These are phyloP conservation scores for Leptarthrus brevirostris DNA, from an alignment of 2,888 invertebrate species.

Conservation along the genomic window DNA sequence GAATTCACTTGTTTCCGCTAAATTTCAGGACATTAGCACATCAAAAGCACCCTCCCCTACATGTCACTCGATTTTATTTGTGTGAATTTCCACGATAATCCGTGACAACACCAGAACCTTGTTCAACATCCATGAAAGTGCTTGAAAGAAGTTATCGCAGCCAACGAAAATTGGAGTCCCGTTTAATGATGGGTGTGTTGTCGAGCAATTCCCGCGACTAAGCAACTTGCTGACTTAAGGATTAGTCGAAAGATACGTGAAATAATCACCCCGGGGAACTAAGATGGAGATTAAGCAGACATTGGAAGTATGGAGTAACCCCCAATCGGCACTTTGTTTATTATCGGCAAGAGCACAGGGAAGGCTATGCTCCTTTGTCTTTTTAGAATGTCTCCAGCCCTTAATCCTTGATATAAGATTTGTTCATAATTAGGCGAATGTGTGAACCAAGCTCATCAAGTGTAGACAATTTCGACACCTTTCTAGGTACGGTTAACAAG, in stretches of 20 bases:
- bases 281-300: slow-evolving; percentile 36
- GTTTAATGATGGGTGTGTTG: slow-evolving; percentile 19
- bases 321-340: background rate
- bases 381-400: slow-evolving; percentile 13
- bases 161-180: slow-evolving; percentile 4
- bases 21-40: background rate
- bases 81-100: slow-evolving; percentile 10
- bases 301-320: background rate
- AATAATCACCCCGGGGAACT: slow-evolving; percentile 32
- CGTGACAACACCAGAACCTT: slow-evolving; percentile 12
- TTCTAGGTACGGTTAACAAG: background rate
- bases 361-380: slow-evolving; percentile 11
- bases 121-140: background rate
- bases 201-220: slow-evolving; percentile 12
- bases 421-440: slow-evolving; percentile 16
- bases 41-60: background rate
- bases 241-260: slow-evolving; percentile 38
- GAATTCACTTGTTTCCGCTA: background rate
- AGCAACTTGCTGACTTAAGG: slow-evolving; percentile 33
- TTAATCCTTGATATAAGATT: slow-evolving; percentile 8
- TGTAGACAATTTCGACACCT: slow-evolving; percentile 31
- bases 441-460: background rate
- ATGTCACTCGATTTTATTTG: slow-evolving; percentile 5
- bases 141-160: background rate
- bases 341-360: background rate